Base-by-base conservation (phyloP, 2,797 vertebrate genomes). In the Tachyglossus aculeatus region DNA sequence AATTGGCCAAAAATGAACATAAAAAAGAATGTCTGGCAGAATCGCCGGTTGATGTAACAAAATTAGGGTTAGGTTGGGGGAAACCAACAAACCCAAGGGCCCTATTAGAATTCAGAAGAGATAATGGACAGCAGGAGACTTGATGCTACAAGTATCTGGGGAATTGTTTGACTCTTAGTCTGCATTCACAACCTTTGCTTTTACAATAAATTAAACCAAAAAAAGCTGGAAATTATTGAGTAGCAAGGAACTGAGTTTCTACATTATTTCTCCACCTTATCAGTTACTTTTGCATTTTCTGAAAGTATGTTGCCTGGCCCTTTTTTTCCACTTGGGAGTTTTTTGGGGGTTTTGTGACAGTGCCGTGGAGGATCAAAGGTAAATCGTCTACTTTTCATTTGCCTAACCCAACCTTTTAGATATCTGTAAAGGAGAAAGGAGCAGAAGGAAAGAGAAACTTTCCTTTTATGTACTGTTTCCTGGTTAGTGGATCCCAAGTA, bases 1-100 rank as follows among this genome's bases (percentile, higher is more conserved):
- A 45, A 63, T 37, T 37, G 53, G 55, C 19, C 66, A 69, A 27
- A 54, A 48, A 25, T 69, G 48, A 64, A 48, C 36, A 40, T 52
- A 36, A 69, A n/a, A n/a, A 69, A 58, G n/a, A 69, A 19, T 32
- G 40, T 69, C 31, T 54, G 25, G 52, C 34, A 34, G 51, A 41
- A 54, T 57, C 56, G 31, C 34, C 53, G 45, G n/a, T 57, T 40
- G 24, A 75, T n/a, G n/a, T n/a, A 47, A 43, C 31, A 36, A 36
- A 48, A 48, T 19, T n/a, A n/a, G n/a, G n/a, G n/a, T n/a, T n/a
- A n/a, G n/a, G n/a, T n/a, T n/a, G n/a, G n/a, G n/a, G n/a, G n/a
- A n/a, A n/a, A n/a, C n/a, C n/a, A n/a, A n/a, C 29, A 47, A 24
- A 34, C 22, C 13, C 34, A 22, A 39, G 19, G 54, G n/a, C n/a